These are phyloP conservation scores for Phoebastria nigripes DNA, from an alignment of 2,797 vertebrate genomes.

Conservation along the genomic window DNA sequence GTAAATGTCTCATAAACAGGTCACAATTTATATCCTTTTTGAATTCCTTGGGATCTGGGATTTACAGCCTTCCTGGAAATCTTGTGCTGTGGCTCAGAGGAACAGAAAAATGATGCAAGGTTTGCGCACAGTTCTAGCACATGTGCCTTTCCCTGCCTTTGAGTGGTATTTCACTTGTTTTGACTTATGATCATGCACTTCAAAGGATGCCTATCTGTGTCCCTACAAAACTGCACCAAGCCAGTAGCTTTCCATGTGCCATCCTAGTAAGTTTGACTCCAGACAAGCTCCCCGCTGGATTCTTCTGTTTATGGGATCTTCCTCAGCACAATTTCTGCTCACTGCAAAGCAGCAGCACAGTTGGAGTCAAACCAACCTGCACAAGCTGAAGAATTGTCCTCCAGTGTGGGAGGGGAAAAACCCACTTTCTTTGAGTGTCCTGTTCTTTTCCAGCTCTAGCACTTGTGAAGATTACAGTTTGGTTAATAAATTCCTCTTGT, in stretches of 20 bases:
- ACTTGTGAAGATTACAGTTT: neutral
- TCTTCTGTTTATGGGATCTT: neutral
- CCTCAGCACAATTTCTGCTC: neutral
- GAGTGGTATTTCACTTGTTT: neutral
- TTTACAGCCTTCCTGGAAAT: neutral
- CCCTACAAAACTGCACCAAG: neutral
- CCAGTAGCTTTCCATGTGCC: neutral
- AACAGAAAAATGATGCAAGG: neutral
- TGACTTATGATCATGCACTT: neutral
- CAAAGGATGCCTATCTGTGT: neutral
- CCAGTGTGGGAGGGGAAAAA: neutral
- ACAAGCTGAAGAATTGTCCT: neutral
- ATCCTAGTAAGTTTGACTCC: neutral
- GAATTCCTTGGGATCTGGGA: neutral
- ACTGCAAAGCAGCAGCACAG: neutral
- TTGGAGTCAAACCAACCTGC: neutral
- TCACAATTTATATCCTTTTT: neutral
- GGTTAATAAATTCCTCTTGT: neutral
- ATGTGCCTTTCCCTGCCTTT: neutral
- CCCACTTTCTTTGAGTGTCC: neutral
- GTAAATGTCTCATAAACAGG: conserved; percentile 18
- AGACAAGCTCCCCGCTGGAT: neutral
- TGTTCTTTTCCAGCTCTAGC: neutral
- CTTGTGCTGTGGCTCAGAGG: neutral
- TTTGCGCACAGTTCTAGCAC: neutral